phyloP scores from a whole-genome alignment of 2,888 invertebrate species.

The Proisotoma minuta region DNA sequence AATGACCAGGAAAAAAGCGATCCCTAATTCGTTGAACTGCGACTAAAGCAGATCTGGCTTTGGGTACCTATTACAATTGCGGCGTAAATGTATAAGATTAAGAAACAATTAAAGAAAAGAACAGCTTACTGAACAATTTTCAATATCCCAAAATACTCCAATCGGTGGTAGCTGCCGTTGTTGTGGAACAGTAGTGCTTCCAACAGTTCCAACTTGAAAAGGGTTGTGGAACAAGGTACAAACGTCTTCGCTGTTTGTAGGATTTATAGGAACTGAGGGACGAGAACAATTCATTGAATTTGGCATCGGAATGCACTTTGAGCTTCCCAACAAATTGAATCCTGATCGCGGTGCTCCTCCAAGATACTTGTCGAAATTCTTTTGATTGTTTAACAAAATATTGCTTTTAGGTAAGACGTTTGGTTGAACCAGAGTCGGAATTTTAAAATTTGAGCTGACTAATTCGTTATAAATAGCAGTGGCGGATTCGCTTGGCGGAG shows the following conservation, averaged over 20 bases:
- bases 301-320: neutral
- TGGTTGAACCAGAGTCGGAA: neutral
- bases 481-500: slow-evolving; percentile 17
- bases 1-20: slow-evolving; percentile 67
- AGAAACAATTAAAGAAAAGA: neutral
- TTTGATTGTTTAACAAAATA: neutral
- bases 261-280: neutral
- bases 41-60: slow-evolving; percentile 71
- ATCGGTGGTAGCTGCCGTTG: slow-evolving; percentile 64
- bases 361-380: neutral
- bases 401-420: neutral
- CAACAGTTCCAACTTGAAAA: slow-evolving; percentile 47
- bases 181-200: no score
- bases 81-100: neutral
- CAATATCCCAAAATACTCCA: slow-evolving; percentile 90
- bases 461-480: neutral
- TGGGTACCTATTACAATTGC: slow-evolving; percentile 63
- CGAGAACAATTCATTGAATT: neutral
- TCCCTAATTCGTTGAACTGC: slow-evolving; percentile 68
- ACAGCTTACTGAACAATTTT: slow-evolving; percentile 69
- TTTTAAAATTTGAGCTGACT: neutral
- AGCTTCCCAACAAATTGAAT: neutral
- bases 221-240: neutral
- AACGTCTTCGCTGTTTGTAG: slow-evolving; percentile 5
- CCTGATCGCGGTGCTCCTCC: neutral